These are phyloP conservation scores for Lagodon rhomboides DNA, from an alignment of 2,797 vertebrate genomes.

Conservation along the genomic window DNA sequence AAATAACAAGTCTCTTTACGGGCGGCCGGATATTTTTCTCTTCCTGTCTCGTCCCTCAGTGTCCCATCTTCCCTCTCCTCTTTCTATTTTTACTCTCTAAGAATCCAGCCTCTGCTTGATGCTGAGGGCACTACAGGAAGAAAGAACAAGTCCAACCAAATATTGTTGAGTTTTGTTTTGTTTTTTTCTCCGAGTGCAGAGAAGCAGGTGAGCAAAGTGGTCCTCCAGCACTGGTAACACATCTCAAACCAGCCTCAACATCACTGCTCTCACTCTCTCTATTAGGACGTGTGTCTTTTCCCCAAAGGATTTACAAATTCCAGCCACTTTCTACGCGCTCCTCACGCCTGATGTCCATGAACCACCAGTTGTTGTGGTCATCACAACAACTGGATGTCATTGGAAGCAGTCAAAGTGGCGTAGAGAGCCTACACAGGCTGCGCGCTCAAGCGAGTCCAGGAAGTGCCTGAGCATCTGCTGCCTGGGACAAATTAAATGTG, in stretches of 20 bases:
- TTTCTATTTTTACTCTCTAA: background rate
- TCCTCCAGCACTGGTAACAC: background rate
- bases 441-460: conserved; percentile 43
- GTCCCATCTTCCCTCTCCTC: background rate
- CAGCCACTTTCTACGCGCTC: background rate
- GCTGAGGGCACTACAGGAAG: background rate
- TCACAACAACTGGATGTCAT: conserved; percentile 8
- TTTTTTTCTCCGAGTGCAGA: background rate
- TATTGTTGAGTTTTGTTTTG: background rate
- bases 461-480: conserved; percentile 64
- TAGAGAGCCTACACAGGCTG: conserved; percentile 22
- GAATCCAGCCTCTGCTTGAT: conserved; percentile 9
- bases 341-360: conserved; percentile 26
- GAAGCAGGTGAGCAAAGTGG: conserved; percentile 13
- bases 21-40: background rate
- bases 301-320: background rate
- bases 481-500: conserved; percentile 71
- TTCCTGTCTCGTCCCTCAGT: background rate
- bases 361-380: conserved; percentile 35
- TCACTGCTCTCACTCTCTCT: background rate
- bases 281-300: background rate
- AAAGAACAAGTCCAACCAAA: background rate
- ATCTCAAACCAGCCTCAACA: conserved; percentile 12
- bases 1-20: background rate
- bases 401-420: conserved; percentile 32